A percentile compares a stretch with the other conserved stretches of the same genome.
These are phyloP conservation scores for Neodiprion virginianus DNA, from an alignment of 1,140 invertebrate species.

Conservation along the genomic window DNA sequence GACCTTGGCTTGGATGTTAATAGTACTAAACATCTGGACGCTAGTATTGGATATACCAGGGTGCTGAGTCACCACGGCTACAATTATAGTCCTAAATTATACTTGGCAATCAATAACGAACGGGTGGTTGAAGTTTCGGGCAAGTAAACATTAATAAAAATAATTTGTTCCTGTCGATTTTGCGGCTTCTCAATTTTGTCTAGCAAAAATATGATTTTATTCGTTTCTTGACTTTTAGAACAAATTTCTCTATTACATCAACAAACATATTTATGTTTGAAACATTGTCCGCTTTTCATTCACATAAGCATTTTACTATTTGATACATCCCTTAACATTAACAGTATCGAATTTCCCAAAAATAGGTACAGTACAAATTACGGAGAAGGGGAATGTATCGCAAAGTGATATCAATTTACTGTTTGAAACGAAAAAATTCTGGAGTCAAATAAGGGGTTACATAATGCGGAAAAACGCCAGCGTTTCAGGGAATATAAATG, in stretches of 20 bases:
- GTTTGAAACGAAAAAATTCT: conserved; percentile 74
- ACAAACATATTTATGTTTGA: no score
- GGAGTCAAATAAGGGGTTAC: conserved; percentile 72
- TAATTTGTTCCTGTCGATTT: no score
- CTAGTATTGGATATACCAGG: conserved; percentile 61
- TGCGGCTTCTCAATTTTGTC: no score
- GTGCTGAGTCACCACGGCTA: conserved; percentile 66
- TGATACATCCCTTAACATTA: no score
- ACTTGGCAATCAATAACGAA: conserved; percentile 72
- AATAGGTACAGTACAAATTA: conserved; percentile 61
- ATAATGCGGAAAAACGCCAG: conserved; percentile 65
- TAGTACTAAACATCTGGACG: conserved; percentile 73
- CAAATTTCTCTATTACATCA: no score
- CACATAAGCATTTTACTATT: no score
- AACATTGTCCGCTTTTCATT: no score
- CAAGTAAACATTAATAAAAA: conserved; percentile 40
- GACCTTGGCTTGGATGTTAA: conserved; percentile 73
- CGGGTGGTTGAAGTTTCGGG: conserved; percentile 70
- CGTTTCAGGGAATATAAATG: conserved; percentile 65
- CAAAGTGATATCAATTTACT: conserved; percentile 73
- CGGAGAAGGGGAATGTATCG: conserved; percentile 71
- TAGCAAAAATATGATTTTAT: no score
- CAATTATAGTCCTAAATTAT: conserved; percentile 70
- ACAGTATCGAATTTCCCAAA: neutral
- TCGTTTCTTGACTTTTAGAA: no score